Evolutionary conservation across 1,140 invertebrate genomes (phyloP).

Genomic region (Orius insidiosus): DNA sequence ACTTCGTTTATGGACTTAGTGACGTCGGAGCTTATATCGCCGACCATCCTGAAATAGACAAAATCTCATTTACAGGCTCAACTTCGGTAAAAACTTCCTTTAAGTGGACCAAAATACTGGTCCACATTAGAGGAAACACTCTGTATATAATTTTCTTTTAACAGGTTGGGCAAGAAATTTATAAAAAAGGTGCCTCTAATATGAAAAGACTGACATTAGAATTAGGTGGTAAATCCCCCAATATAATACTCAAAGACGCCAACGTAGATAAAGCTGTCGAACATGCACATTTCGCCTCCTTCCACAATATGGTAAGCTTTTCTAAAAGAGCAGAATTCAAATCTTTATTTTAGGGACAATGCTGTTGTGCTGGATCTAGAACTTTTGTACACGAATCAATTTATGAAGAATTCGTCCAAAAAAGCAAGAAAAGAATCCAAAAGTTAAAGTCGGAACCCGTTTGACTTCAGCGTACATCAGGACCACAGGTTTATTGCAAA

Average conservation of each 20-base stretch:
- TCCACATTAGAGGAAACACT: no score
- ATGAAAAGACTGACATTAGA: conserved; percentile 86
- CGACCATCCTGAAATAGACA: conserved; percentile 64
- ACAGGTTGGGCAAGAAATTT: conserved; percentile 63
- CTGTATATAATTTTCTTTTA: no score
- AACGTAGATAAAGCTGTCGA: conserved; percentile 70
- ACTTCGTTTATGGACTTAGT: conserved; percentile 72
- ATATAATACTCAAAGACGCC: conserved; percentile 73
- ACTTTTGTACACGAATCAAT: conserved; percentile 83
- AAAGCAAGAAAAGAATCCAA: conserved; percentile 62
- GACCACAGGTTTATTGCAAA: no score
- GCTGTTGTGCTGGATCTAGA: conserved; percentile 65
- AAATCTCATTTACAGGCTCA: conserved; percentile 89
- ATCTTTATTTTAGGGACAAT: conserved; percentile 52
- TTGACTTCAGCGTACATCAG: conserved; percentile 42
- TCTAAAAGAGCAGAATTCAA: not conserved
- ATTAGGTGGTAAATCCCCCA: conserved; percentile 89
- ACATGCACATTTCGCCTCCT: conserved; percentile 63
- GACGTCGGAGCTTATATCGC: conserved; percentile 69
- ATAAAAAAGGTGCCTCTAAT: conserved; percentile 56
- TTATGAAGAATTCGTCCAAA: conserved; percentile 88
- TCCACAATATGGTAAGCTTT: conserved; percentile 58
- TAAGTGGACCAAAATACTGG: no score
- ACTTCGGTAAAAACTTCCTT: no score
- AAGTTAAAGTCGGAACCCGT: conserved; percentile 79